These are phyloP conservation scores for Drosophila meridionalis DNA, from an alignment of 2,888 invertebrate genomes.

Conservation along the genomic window DNA sequence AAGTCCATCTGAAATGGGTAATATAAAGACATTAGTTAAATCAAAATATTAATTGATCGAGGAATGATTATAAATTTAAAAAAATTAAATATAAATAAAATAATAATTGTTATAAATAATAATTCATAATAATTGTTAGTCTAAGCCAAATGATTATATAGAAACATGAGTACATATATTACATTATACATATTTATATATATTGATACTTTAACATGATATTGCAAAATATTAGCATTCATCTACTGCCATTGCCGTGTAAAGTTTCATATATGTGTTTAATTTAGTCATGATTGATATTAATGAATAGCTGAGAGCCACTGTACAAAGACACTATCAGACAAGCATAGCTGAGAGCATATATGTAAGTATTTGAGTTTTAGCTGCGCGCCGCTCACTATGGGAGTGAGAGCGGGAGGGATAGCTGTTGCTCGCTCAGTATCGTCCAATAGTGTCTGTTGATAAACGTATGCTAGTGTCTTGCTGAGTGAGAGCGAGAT, in stretches of 20 bases:
- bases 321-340: too few species aligned
- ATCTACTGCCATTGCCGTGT: neutral
- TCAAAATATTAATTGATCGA: neutral
- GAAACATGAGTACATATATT: neutral
- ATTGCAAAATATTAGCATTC: neutral
- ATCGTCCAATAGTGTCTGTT: too few species aligned
- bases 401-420: too few species aligned
- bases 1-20: slow-evolving; percentile 67
- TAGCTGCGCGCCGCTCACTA: too few species aligned
- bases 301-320: neutral
- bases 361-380: too few species aligned
- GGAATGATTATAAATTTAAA: neutral
- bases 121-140: neutral
- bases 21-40: slow-evolving; percentile 19
- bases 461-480: too few species aligned
- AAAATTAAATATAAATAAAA: neutral
- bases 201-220: too few species aligned
- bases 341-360: too few species aligned
- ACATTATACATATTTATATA: neutral
- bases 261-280: neutral
- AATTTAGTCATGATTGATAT: neutral
- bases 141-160: neutral
- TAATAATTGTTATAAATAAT: too few species aligned
- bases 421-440: too few species aligned
- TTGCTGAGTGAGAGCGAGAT: too few species aligned